Conservation (phyloP, 2,888 invertebrate genomes). For the Diogma glabrata region DNA sequence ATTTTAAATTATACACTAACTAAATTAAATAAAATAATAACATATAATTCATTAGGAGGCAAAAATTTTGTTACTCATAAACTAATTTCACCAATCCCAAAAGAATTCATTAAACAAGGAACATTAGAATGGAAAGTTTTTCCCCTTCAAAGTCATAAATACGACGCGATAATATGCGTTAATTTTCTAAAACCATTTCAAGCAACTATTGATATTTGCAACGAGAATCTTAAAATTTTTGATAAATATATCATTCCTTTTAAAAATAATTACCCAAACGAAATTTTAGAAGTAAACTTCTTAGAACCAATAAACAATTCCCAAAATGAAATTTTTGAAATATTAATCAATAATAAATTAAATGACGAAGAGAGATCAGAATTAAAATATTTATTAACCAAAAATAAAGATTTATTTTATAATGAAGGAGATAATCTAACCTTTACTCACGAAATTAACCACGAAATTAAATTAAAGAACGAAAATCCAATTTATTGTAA, state of each 20-base stretch:
- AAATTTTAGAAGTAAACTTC: background rate
- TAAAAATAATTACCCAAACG: background rate
- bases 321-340: background rate
- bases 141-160: conserved; percentile 10
- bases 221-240: conserved; percentile 10
- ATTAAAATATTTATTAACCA: background rate
- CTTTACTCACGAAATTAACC: too few species aligned
- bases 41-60: conserved; percentile 11
- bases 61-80: conserved; percentile 7
- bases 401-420: background rate
- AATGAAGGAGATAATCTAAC: background rate
- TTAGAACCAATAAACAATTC: background rate
- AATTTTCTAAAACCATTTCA: conserved; percentile 10
- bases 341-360: background rate
- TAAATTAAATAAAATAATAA: conserved; percentile 6
- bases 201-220: conserved; percentile 3
- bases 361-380: background rate
- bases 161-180: conserved; percentile 8
- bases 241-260: conserved; percentile 6
- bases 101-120: conserved; percentile 7
- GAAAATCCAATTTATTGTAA: conserved; percentile 3
- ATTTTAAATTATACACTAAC: background rate
- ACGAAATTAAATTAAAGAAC: background rate
- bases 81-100: conserved; percentile 10
- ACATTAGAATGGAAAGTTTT: conserved; percentile 12